Evolutionary conservation across 2,113 vertebrate genomes (phyloP).

Genomic region (Siniperca knerii): DNA sequence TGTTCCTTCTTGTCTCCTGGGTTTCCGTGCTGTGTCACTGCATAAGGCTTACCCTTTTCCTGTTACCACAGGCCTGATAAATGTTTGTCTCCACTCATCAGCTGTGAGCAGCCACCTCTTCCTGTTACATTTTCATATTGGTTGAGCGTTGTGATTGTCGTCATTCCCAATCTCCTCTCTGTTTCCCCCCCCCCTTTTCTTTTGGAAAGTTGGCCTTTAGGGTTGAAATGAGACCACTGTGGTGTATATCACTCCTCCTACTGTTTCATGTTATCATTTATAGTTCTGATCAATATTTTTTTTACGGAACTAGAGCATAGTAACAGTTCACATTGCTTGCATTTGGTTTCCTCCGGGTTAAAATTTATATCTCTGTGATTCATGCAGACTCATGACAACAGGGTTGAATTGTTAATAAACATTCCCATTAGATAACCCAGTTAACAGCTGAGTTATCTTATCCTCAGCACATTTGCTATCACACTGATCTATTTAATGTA

Average conservation of each 20-base stretch:
- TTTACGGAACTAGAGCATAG: background rate
- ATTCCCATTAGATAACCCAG: background rate
- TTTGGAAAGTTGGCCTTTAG: background rate
- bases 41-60: conserved; percentile 1
- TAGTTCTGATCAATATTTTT: background rate
- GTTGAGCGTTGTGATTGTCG: background rate
- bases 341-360: background rate
- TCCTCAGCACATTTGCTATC: background rate
- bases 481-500: background rate
- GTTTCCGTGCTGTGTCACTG: conserved; percentile 4
- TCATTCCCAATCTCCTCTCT: background rate
- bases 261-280: background rate
- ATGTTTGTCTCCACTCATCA: conserved; percentile 23
- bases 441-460: background rate
- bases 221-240: background rate
- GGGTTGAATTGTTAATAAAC: background rate
- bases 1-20: background rate
- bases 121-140: background rate
- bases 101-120: conserved; percentile 13
- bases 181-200: no score
- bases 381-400: background rate
- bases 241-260: background rate
- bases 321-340: background rate
- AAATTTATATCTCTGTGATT: background rate
- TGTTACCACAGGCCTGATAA: conserved; percentile 8